A percentile compares a stretch with the other conserved stretches of the same genome.
These are phyloP conservation scores for Ictalurus punctatus DNA, from an alignment of 2,113 vertebrate genomes.

Conservation along the genomic window DNA sequence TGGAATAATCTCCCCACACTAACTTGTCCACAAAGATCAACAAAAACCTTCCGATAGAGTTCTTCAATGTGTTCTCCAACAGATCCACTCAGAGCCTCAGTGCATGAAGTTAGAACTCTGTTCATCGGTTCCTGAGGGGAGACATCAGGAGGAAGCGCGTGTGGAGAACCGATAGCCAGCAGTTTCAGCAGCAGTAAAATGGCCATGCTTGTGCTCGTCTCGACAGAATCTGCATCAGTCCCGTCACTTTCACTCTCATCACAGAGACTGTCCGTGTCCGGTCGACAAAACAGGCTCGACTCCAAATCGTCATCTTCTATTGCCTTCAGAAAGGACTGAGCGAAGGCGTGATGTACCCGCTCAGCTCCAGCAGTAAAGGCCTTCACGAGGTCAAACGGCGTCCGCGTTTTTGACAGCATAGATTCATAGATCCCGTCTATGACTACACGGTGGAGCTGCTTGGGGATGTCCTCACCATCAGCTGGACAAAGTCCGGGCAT, in stretches of 20 bases:
- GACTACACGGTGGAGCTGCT: not conserved
- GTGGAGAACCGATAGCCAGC: no score
- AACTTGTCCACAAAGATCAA: no score
- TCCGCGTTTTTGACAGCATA: not conserved
- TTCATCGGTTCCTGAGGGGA: no score
- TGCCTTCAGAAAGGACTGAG: not conserved
- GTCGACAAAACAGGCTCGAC: not conserved
- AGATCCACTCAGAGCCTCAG: no score
- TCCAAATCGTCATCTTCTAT: not conserved
- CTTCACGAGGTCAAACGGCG: not conserved
- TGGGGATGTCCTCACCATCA: not conserved
- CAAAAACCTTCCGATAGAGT: no score
- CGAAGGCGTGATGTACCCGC: not conserved
- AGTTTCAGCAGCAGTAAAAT: not conserved
- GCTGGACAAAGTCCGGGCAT: not conserved
- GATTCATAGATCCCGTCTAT: not conserved
- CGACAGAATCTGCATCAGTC: not conserved
- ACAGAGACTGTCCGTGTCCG: not conserved
- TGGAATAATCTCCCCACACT: no score
- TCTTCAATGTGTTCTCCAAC: no score
- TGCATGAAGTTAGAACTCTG: no score
- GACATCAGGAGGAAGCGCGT: no score
- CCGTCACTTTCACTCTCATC: not conserved
- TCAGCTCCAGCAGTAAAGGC: not conserved
- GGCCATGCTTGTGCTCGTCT: not conserved